Base-by-base conservation (phyloP, 1,140 invertebrate genomes). In the Physella acuta region DNA sequence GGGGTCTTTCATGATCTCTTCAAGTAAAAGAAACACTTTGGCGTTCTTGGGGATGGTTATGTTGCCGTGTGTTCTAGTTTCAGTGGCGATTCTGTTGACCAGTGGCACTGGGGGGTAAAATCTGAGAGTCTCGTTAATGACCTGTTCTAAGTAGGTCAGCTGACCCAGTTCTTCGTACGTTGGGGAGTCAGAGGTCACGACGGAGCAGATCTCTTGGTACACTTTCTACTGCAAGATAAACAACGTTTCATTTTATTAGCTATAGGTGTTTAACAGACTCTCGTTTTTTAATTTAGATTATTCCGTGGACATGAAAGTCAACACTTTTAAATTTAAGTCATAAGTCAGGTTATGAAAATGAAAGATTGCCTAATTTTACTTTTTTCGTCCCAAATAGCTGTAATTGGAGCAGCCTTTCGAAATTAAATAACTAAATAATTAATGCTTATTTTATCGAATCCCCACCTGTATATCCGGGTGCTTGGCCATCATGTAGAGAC, bases 101-200 rank as follows among this genome's bases (percentile, higher is more conserved):
- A 39, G n/a, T 61, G 59, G 59, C 51, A 36, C 56, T 52, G 56
- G 62, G 4, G 70, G 70, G 36, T 55, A 58, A 0, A 72, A 36
- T 34, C 66, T 31, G 0, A 68, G 61, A 2, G 71, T 68, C 17
- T 72, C 71, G 3, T 55, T 68, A 14, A 72, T 68, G 0, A 67
- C 51, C 17, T 72, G 65, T 31, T 72, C 71, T 59, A 68, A 11
- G 44, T 72, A 72, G 26, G 33, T 68, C 30, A 72, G 71, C 30
- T 72, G 60, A 17, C 30, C 28, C 0, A 72, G 26, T 17, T 68
- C 59, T 17, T 72, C 71, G 52, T 63, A 33, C 24, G 58, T 65
- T 37, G 71, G 72, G 16, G n/a, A 20, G 0, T 62, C 60, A 34
- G 26, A 26, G 20, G 14, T n/a, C 4, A 61, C 34, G 28, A 61